Evolutionary conservation across 2,797 vertebrate genomes (phyloP).

Genomic region (Sebastolobus alascanus): DNA sequence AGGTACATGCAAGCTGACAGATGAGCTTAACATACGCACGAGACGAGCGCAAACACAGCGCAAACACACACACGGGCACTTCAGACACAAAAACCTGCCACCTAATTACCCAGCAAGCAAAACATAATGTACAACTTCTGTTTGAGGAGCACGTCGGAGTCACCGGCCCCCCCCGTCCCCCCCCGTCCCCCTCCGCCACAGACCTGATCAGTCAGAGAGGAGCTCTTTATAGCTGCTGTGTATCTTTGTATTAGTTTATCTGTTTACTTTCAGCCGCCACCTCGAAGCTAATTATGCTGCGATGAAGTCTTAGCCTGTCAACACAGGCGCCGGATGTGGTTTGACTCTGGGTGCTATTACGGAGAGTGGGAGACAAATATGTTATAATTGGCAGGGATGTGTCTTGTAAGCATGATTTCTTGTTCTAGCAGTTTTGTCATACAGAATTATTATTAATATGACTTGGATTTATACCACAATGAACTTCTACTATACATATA

Average conservation of each 20-base stretch:
- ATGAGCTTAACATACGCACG: constrained; percentile 22
- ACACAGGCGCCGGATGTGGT: constrained; percentile 22
- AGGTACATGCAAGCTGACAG: constrained; percentile 44
- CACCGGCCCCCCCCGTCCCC: background rate
- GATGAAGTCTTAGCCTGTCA: constrained; percentile 48
- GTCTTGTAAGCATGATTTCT: constrained; percentile 11
- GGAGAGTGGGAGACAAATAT: constrained; percentile 4
- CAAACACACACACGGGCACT: constrained; percentile 15
- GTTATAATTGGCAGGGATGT: constrained; percentile 43
- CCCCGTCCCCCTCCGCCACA: background rate
- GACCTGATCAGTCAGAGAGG: constrained; percentile 43
- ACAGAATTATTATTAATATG: background rate
- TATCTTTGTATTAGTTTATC: constrained; percentile 61
- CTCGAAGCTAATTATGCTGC: constrained; percentile 64
- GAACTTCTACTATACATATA: background rate
- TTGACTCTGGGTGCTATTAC: constrained; percentile 32
- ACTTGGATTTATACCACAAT: background rate
- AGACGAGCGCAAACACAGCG: background rate
- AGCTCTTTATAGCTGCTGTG: constrained; percentile 48
- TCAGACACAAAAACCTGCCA: constrained; percentile 37
- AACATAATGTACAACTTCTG: constrained; percentile 55
- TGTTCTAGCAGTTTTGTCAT: constrained; percentile 15
- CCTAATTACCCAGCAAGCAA: constrained; percentile 70
- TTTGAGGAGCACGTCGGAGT: constrained; percentile 46
- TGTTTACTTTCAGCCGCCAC: constrained; percentile 58